Evolutionary conservation across 2,113 vertebrate species (phyloP).

Genomic region (Oncorhynchus keta): DNA sequence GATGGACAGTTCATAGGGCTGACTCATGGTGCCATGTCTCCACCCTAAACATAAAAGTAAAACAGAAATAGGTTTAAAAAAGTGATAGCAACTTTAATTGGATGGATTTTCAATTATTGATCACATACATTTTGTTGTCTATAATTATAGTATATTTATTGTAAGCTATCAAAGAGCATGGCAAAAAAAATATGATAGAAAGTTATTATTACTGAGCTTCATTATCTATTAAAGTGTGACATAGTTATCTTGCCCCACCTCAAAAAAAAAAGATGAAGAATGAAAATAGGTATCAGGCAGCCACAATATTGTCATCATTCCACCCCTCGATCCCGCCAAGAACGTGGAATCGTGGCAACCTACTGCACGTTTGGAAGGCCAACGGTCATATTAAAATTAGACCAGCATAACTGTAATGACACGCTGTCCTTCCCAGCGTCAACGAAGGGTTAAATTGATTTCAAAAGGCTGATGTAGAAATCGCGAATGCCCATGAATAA

Average conservation of each 20-base stretch:
- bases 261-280: neutral
- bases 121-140: neutral
- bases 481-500: constrained; percentile 15
- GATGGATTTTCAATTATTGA: neutral
- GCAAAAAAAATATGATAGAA: neutral
- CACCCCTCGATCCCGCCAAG: constrained; percentile 1
- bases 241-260: neutral
- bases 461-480: neutral
- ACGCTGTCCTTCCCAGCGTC: constrained; percentile 13
- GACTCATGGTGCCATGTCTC: constrained; percentile 80
- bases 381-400: constrained; percentile 21
- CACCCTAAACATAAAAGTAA: constrained; percentile 50
- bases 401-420: neutral
- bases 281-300: neutral
- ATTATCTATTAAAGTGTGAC: neutral
- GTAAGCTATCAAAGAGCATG: too few relatives aligned
- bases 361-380: constrained; percentile 1
- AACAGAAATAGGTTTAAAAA: neutral
- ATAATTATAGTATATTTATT: neutral
- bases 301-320: neutral
- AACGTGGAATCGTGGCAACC: constrained; percentile 25
- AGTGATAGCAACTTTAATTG: neutral
- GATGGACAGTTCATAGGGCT: constrained; percentile 77
- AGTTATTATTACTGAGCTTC: neutral
- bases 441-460: neutral